Conservation (phyloP, 2,797 vertebrate species). For the Phylloscopus collybita region DNA sequence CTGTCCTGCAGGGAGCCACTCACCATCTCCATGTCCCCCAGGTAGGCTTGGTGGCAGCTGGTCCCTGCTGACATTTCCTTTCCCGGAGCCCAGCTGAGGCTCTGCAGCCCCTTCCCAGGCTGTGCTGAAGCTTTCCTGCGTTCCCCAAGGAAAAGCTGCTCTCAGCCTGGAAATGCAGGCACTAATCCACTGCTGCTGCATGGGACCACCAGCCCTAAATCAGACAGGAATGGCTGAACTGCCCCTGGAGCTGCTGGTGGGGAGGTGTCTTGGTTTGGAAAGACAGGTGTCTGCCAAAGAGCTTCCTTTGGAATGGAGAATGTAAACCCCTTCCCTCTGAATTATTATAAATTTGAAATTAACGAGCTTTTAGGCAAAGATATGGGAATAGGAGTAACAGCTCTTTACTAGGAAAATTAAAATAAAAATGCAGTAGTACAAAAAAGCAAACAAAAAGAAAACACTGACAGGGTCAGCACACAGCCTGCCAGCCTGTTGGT, state of each 20-base stretch:
- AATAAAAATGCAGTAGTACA: too few relatives aligned
- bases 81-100: neutral
- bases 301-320: too few relatives aligned
- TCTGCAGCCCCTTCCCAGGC: neutral
- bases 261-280: too few relatives aligned
- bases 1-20: conserved; percentile 76
- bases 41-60: conserved; percentile 49
- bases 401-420: too few relatives aligned
- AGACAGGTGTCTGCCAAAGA: too few relatives aligned
- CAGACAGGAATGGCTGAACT: neutral
- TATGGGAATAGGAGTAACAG: too few relatives aligned
- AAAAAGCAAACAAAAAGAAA: too few relatives aligned
- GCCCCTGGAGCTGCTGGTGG: neutral
- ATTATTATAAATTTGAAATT: too few relatives aligned
- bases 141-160: neutral
- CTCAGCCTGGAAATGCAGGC: neutral
- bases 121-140: neutral
- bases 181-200: neutral
- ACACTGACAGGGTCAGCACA: too few relatives aligned
- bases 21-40: conserved; percentile 62
- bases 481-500: too few relatives aligned
- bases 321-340: too few relatives aligned
- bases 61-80: neutral
- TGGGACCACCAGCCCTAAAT: neutral
- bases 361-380: too few relatives aligned